Percentiles rank a stretch among this genome's conserved stretches.
These are phyloP conservation scores for Cenopis cana DNA, from an alignment of 2,888 invertebrate genomes.

Conservation along the genomic window DNA sequence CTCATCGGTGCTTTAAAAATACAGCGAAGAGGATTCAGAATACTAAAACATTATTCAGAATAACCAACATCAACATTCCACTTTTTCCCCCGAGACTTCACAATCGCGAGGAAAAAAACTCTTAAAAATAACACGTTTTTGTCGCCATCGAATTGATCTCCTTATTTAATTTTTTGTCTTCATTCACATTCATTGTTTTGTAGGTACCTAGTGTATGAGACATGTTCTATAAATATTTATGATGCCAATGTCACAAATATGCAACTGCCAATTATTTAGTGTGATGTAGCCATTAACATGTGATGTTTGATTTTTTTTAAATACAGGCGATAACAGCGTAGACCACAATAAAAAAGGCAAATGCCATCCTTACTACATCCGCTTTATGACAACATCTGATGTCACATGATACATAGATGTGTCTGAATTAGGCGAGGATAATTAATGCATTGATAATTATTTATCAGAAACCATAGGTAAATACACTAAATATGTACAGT, in stretches of 20 bases:
- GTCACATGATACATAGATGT: background rate
- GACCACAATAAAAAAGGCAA: slow-evolving; percentile 8
- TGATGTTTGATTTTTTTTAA: slow-evolving; percentile 14
- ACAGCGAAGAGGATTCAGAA: slow-evolving; percentile 53
- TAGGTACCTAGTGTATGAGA: slow-evolving; percentile 7
- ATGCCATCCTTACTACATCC: background rate
- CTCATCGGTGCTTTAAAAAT: slow-evolving; percentile 16
- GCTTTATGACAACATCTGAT: background rate
- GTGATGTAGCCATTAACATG: slow-evolving; percentile 23
- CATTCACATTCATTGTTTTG: slow-evolving; percentile 38
- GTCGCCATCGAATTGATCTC: slow-evolving; percentile 30
- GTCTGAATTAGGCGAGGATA: background rate
- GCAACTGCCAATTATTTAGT: slow-evolving; percentile 26
- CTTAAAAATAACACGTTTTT: slow-evolving; percentile 40
- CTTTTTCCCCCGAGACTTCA: slow-evolving; percentile 38
- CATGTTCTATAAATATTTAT: slow-evolving; percentile 33
- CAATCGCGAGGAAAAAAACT: slow-evolving; percentile 43
- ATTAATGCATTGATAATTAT: background rate
- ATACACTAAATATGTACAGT: too few relatives aligned
- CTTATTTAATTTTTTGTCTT: slow-evolving; percentile 32
- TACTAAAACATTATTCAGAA: slow-evolving; percentile 50
- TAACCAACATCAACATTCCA: slow-evolving; percentile 46
- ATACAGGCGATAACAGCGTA: slow-evolving; percentile 18
- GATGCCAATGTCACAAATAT: slow-evolving; percentile 30
- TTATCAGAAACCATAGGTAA: background rate